These are phyloP conservation scores for Ciona savignyi DNA, from an alignment of 23 tunicate genomes.

Conservation along the genomic window DNA sequence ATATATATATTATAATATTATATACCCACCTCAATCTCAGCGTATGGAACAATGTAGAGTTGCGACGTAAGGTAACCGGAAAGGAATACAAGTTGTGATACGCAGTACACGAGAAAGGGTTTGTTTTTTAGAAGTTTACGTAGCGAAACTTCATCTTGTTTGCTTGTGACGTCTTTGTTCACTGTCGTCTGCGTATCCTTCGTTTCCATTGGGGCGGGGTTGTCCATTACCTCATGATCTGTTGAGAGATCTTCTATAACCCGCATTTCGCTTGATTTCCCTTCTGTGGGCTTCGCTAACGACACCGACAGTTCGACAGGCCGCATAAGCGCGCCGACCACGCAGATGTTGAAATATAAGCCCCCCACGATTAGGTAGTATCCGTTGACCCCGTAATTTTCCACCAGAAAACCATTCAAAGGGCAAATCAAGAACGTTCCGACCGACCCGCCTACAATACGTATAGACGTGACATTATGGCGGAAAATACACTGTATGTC, in stretches of 20 bases:
- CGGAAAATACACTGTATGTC: no score
- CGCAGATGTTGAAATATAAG: conserved; percentile 53
- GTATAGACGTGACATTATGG: no score
- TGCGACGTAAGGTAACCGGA: conserved; percentile 69
- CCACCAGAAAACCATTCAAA: conserved; percentile 41
- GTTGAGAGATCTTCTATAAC: background rate
- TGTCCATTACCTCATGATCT: background rate
- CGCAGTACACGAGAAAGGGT: conserved; percentile 51
- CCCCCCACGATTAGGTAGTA: conserved; percentile 55
- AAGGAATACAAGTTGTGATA: conserved; percentile 64
- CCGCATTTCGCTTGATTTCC: background rate
- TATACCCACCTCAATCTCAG: conserved; percentile 45
- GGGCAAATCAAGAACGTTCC: conserved; percentile 79
- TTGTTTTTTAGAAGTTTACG: conserved; percentile 19
- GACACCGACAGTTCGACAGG: conserved; percentile 18
- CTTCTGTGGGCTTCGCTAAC: background rate
- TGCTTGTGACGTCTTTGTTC: background rate
- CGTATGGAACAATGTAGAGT: conserved; percentile 80
- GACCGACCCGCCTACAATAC: conserved; percentile 69
- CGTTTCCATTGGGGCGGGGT: background rate
- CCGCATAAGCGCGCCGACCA: conserved; percentile 70
- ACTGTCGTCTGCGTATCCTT: background rate
- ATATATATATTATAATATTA: no score
- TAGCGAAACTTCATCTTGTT: background rate
- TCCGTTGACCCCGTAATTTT: conserved; percentile 29